A percentile compares a stretch with the other conserved stretches of the same genome.
These are phyloP conservation scores for Ceratina australensis DNA, from an alignment of 1,140 invertebrate genomes.

Conservation along the genomic window DNA sequence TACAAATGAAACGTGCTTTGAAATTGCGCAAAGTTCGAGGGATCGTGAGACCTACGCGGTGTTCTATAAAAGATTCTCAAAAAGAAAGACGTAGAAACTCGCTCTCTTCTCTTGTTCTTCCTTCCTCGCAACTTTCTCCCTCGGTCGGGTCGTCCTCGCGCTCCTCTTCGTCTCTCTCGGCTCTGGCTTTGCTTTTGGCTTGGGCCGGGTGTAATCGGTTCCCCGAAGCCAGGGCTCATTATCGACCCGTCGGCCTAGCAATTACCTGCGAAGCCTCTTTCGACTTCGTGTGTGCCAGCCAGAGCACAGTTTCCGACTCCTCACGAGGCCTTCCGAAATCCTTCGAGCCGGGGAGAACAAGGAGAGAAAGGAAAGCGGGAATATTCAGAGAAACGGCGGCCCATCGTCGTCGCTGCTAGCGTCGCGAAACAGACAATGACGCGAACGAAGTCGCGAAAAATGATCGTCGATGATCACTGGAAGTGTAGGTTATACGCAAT, in stretches of 20 bases:
- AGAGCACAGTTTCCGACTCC: slow-evolving; percentile 64
- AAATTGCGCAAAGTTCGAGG: not conserved
- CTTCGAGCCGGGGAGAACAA: slow-evolving; percentile 35
- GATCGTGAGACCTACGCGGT: not conserved
- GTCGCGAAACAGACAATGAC: slow-evolving; percentile 26
- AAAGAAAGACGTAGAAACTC: slow-evolving; percentile 16
- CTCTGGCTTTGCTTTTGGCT: slow-evolving; percentile 75
- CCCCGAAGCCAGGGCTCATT: slow-evolving; percentile 80
- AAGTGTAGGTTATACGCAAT: slow-evolving; percentile 68
- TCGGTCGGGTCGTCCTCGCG: slow-evolving; percentile 35
- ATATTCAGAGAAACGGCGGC: slow-evolving; percentile 24
- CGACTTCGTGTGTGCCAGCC: slow-evolving; percentile 70
- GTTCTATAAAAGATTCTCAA: slow-evolving; percentile 17
- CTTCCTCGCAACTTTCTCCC: slow-evolving; percentile 34
- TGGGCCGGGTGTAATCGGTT: slow-evolving; percentile 79
- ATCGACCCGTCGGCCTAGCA: slow-evolving; percentile 80
- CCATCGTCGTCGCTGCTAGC: not conserved
- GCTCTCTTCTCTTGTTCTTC: slow-evolving; percentile 7
- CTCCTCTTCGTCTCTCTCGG: slow-evolving; percentile 53
- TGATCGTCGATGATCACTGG: slow-evolving; percentile 68
- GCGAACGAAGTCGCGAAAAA: slow-evolving; percentile 40
- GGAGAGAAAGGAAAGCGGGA: slow-evolving; percentile 27
- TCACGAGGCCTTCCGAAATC: slow-evolving; percentile 64
- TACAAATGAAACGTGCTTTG: too few relatives aligned
- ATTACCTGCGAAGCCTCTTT: slow-evolving; percentile 78